Conservation (phyloP, 2,797 vertebrate species). For the Hippocampus kuda region DNA sequence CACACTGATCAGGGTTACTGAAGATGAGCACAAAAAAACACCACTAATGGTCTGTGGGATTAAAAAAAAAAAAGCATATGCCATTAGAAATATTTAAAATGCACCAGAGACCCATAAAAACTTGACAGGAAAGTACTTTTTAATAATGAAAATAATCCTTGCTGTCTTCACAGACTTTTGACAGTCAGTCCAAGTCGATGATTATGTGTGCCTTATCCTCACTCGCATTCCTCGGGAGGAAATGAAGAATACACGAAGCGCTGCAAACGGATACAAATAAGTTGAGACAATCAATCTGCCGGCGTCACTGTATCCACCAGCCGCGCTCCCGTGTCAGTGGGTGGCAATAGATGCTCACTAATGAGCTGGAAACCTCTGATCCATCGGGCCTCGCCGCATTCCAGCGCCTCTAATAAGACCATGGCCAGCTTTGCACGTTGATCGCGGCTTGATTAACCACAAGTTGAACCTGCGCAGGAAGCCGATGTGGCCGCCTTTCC, state of each 20-base stretch:
- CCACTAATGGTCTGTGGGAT: background rate
- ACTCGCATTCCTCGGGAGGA: background rate
- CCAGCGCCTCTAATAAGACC: constrained; percentile 51
- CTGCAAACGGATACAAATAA: background rate
- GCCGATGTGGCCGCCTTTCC: constrained; percentile 36
- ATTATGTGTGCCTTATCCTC: background rate
- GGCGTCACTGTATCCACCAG: constrained; percentile 27
- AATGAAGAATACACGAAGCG: background rate
- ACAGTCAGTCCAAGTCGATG: background rate
- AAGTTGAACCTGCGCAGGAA: constrained; percentile 51
- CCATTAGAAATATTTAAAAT: constrained; percentile 6
- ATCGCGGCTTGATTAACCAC: constrained; percentile 57
- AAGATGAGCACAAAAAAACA: constrained; percentile 1
- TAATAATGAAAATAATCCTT: constrained; percentile 6
- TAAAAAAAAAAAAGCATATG: background rate
- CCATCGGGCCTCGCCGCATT: constrained; percentile 38
- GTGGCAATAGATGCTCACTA: constrained; percentile 42
- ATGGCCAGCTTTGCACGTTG: constrained; percentile 33
- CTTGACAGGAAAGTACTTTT: background rate
- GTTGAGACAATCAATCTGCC: background rate
- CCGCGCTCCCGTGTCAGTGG: constrained; percentile 34
- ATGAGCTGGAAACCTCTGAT: constrained; percentile 50
- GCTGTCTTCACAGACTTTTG: constrained; percentile 1
- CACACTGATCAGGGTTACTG: background rate
- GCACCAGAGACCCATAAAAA: constrained; percentile 1